phyloP scores from a whole-genome alignment of 2,797 vertebrate genomes.

The Pachyuromys duprasi region DNA sequence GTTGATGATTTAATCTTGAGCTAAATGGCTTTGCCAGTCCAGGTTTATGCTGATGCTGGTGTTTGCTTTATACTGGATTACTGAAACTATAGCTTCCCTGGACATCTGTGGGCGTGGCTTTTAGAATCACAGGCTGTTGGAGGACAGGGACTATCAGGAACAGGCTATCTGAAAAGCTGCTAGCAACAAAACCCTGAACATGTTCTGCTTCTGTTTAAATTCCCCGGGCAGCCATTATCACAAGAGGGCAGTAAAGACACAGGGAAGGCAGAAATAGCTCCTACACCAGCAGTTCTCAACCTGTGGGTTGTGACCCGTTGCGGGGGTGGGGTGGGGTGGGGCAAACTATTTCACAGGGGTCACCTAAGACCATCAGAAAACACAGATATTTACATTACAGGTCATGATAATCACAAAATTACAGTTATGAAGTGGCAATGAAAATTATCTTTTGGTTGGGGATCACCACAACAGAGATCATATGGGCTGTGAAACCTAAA shows the following conservation, averaged over 20 bases:
- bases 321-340: neutral
- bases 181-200: neutral
- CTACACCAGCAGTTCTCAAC: no score
- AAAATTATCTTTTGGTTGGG: neutral
- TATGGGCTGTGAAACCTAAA: neutral
- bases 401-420: neutral
- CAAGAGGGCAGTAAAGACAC: neutral
- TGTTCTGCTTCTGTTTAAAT: neutral
- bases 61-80: neutral
- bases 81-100: neutral
- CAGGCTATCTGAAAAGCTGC: neutral
- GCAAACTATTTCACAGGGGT: neutral
- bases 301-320: neutral
- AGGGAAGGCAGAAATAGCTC: neutral
- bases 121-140: neutral
- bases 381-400: neutral
- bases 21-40: neutral
- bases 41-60: slow-evolving; percentile 9
- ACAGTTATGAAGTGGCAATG: neutral
- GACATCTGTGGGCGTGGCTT: neutral
- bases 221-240: neutral
- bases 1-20: slow-evolving; percentile 3
- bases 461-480: neutral
- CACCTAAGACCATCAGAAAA: neutral
- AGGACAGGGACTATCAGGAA: neutral